phyloP scores from a whole-genome alignment of 2,888 invertebrate genomes.

The Listrodromus nycthemerus region DNA sequence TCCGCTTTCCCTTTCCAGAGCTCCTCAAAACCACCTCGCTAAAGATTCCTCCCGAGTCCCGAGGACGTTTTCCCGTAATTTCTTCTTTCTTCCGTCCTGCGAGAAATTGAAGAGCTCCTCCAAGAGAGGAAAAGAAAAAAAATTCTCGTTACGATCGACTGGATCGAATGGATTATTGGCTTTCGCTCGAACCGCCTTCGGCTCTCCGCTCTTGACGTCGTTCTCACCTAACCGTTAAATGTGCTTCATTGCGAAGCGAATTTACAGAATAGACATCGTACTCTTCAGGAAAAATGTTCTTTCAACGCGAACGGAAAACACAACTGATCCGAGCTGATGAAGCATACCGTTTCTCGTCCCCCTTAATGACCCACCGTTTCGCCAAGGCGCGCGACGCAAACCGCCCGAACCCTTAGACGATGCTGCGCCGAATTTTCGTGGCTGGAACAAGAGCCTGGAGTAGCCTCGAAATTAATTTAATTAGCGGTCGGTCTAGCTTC shows the following conservation, averaged over 20 bases:
- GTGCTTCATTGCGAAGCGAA: not conserved
- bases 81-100: constrained; percentile 28
- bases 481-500: constrained; percentile 80
- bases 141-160: constrained; percentile 24
- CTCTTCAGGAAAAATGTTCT: not conserved
- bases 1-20: constrained; percentile 18
- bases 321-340: not conserved
- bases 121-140: not conserved
- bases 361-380: constrained; percentile 2
- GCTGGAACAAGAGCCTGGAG: constrained; percentile 23
- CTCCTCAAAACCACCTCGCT: constrained; percentile 38
- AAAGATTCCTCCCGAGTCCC: constrained; percentile 54
- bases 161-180: constrained; percentile 35
- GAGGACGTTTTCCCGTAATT: constrained; percentile 19
- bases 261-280: not conserved
- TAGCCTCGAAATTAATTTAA: constrained; percentile 81
- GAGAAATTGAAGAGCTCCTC: constrained; percentile 12
- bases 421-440: constrained; percentile 51
- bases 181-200: constrained; percentile 19
- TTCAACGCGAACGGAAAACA: not conserved
- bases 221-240: not conserved
- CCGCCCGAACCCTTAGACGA: constrained; percentile 38
- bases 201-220: not conserved
- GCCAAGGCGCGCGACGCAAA: not conserved
- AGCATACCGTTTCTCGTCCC: not conserved